These are phyloP conservation scores for Umimayanthus chanpuru DNA, from an alignment of 92 coral and sea anemone species.

Conservation along the genomic window DNA sequence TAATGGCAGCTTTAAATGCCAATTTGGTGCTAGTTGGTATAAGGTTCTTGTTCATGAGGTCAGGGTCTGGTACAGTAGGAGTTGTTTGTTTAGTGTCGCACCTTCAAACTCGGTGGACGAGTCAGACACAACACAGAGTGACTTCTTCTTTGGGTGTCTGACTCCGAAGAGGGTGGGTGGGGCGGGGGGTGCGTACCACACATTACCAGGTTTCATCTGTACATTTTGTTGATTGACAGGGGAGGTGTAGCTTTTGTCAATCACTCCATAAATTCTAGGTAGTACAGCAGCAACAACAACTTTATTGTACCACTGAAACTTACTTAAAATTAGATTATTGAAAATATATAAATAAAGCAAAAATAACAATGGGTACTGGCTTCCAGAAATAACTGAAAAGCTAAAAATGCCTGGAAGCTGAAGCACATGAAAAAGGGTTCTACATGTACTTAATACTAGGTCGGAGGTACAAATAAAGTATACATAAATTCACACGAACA, in stretches of 20 bases:
- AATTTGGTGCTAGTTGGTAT: slow-evolving; percentile 12
- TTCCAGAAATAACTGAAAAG: too few relatives aligned
- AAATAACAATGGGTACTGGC: too few relatives aligned
- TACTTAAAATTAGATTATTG: too few relatives aligned
- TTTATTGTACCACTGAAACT: too few relatives aligned
- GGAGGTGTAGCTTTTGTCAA: too few relatives aligned
- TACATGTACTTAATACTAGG: too few relatives aligned
- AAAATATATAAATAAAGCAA: too few relatives aligned
- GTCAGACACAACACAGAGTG: slow-evolving; percentile 35
- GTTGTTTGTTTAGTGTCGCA: not conserved
- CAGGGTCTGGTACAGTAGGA: slow-evolving; percentile 31
- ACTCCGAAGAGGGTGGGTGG: slow-evolving; percentile 29
- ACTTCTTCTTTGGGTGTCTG: slow-evolving; percentile 33
- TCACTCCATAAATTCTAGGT: slow-evolving; percentile 46
- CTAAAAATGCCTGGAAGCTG: too few relatives aligned
- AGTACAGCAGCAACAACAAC: too few relatives aligned
- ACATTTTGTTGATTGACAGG: slow-evolving; percentile 2
- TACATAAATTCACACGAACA: too few relatives aligned
- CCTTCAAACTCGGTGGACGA: not conserved
- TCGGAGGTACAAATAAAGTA: too few relatives aligned
- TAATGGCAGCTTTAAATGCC: not conserved
- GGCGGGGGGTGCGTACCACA: not conserved
- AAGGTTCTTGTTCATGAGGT: slow-evolving; percentile 23
- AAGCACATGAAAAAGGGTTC: too few relatives aligned
- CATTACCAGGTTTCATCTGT: not conserved